Conservation (phyloP, 2,113 vertebrate species). For the Trichomycterus rosablanca region DNA sequence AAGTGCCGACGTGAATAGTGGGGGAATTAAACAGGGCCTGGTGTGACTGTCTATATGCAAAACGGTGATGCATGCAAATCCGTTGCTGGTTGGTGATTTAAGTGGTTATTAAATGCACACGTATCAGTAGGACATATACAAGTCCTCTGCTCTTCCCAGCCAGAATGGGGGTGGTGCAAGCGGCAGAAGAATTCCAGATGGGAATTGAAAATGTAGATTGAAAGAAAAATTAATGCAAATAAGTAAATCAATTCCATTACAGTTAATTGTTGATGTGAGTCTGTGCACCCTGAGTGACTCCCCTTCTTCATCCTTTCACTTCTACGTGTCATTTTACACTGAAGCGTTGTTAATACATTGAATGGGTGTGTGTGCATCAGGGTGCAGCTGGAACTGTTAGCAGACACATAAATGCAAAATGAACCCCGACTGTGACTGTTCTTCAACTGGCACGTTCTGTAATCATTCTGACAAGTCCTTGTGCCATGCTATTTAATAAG, state of each 20-base stretch:
- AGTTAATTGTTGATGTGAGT: not conserved
- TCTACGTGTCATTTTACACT: constrained; percentile 34
- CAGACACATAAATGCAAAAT: constrained; percentile 3
- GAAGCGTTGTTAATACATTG: constrained; percentile 26
- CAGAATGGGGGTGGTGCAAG: no score
- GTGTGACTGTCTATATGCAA: no score
- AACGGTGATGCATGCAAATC: no score
- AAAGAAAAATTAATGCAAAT: not conserved
- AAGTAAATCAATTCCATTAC: no score
- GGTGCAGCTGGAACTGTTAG: constrained; percentile 11
- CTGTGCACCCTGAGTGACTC: constrained; percentile 15
- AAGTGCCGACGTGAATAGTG: no score
- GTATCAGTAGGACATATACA: no score
- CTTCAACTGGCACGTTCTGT: not conserved
- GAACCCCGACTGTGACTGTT: not conserved
- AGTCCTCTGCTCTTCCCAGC: no score
- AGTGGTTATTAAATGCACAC: no score
- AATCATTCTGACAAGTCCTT: not conserved
- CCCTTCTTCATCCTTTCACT: constrained; percentile 16
- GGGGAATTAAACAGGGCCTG: no score
- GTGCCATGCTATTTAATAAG: not conserved
- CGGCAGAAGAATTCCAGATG: no score
- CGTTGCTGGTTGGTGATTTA: no score
- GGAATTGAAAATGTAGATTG: not conserved
- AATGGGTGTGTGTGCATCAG: constrained; percentile 16